Evolutionary conservation across 2,797 vertebrate genomes (phyloP), one percentile per base, ranked within the genome.

Genomic region (Synanceia verrucosa): DNA sequence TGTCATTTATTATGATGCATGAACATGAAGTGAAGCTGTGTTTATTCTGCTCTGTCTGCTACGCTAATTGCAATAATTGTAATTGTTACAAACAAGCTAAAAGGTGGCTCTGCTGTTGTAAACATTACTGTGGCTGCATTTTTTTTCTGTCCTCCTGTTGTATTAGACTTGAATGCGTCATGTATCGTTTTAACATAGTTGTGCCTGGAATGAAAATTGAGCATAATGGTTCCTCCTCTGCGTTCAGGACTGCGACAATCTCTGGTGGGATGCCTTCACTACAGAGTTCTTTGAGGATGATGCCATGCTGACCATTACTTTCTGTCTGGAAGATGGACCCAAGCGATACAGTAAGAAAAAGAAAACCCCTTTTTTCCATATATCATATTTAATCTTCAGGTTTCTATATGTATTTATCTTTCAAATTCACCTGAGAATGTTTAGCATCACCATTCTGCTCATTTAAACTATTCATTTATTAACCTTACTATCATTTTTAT

Each of bases 191-290:
- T 23, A 26, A 28, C 5, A 10, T 28, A 9, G 18, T 31, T 14
- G 19, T 46, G 2, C 4, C 9, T 26, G 16, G 21, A 46, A 21
- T 63, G 1, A 41, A 14, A 55, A 31, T 9, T 23, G 7, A 48
- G 12, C 21, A 2, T 46, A 48, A 31, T 44, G 2, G 6, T 57
- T 70, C 7, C 50, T 33, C 24, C 2, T 70, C 24, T 69, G 31
- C 29, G 68, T 68, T 37, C 34, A 99, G 98, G 97, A 99, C 88
- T 99, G 97, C 94, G 98, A 99, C 92, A 99, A 99, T 94, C 95
- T 99, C 85, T 99, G 98, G 98, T 99, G 98, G 98, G 98, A 99
- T 37, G 97, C 97, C 34, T 99, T 99, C 90, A 99, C 97, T 79
- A 99, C 97, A 11, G 98, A 99, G 89, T 99, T 99, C 89, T 99